Percentiles rank a stretch among this genome's conserved stretches.
Evolutionary conservation across 2,888 invertebrate genomes (phyloP).

Genomic region (Pycnomerus fuliginosus): DNA sequence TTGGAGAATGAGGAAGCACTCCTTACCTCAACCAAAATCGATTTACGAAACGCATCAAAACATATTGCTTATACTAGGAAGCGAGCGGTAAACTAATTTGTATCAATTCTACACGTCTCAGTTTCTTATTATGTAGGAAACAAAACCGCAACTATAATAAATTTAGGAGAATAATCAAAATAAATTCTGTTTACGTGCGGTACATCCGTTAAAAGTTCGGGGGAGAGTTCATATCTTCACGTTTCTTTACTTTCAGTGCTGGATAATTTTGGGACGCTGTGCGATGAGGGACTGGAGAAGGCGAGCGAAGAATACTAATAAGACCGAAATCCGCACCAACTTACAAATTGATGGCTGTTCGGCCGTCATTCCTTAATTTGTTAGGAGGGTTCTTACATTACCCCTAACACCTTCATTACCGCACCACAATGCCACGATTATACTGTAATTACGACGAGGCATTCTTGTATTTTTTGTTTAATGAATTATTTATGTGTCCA

Average conservation of each 20-base stretch:
- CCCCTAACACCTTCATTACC: too few relatives aligned
- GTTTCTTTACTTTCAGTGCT: constrained; percentile 10
- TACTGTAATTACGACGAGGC: too few relatives aligned
- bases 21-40: too few relatives aligned
- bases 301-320: constrained; percentile 16
- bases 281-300: constrained; percentile 8
- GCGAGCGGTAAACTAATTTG: constrained; percentile 19
- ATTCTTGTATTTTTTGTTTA: too few relatives aligned
- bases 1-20: too few relatives aligned
- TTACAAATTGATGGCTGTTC: constrained; percentile 13
- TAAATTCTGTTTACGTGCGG: constrained; percentile 20
- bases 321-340: constrained; percentile 16
- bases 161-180: constrained; percentile 22
- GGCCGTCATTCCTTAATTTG: constrained; percentile 15
- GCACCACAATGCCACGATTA: too few relatives aligned
- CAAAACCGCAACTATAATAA: constrained; percentile 18
- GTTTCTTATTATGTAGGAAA: constrained; percentile 13
- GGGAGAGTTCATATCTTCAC: constrained; percentile 14
- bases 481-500: too few relatives aligned
- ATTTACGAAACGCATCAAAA: too few relatives aligned
- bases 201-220: constrained; percentile 10
- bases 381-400: too few relatives aligned
- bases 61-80: too few relatives aligned
- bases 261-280: constrained; percentile 12
- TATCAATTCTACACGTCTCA: constrained; percentile 10